phyloP scores from a whole-genome alignment of 2,797 vertebrate species.

The Falco concolor region DNA sequence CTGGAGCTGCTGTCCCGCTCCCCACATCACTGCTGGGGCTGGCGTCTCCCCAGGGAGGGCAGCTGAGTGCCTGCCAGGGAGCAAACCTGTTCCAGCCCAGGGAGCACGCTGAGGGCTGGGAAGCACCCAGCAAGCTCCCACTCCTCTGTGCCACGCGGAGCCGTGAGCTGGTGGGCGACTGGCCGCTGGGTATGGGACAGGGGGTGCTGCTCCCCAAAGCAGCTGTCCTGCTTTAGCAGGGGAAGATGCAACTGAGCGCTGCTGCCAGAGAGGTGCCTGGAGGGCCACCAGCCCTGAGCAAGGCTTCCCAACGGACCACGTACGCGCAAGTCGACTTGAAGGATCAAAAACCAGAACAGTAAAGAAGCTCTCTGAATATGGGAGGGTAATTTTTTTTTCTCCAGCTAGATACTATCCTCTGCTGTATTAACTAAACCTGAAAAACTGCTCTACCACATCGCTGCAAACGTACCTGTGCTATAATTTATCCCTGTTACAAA shows the following conservation, averaged over 20 bases:
- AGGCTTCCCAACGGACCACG: background rate
- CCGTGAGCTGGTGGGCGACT: background rate
- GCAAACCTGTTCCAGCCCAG: accelerated
- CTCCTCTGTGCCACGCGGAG: background rate
- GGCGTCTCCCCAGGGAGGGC: background rate
- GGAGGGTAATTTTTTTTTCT: background rate
- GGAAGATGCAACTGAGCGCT: background rate
- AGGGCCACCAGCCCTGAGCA: background rate
- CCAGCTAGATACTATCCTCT: background rate
- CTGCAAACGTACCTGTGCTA: background rate
- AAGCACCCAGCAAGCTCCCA: accelerated
- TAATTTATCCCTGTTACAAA: background rate
- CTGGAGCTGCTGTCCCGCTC: background rate
- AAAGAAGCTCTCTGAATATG: background rate
- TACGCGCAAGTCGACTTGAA: background rate
- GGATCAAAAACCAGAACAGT: background rate
- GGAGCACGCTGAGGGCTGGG: background rate
- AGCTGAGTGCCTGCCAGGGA: background rate
- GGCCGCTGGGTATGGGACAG: accelerated
- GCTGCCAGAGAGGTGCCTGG: background rate
- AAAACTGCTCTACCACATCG: background rate
- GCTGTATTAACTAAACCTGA: background rate
- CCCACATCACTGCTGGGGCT: background rate
- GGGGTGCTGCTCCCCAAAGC: background rate
- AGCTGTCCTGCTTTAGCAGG: background rate